Evolutionary conservation across 2,797 vertebrate genomes (phyloP).

Genomic region (Microctenopoma stevenorrisi): DNA sequence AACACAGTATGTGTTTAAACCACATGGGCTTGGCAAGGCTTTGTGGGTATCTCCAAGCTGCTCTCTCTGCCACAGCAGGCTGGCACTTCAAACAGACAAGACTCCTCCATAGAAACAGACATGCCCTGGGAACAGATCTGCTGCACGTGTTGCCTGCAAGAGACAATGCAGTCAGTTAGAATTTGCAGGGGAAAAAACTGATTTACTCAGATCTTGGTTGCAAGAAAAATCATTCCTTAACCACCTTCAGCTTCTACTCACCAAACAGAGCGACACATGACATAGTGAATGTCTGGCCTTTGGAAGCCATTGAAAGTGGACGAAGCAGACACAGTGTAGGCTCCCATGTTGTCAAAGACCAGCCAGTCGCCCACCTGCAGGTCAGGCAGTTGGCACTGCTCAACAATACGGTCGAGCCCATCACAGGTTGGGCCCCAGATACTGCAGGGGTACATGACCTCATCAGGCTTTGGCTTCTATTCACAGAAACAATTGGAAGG

Average conservation of each 20-base stretch:
- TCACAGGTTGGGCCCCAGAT: conserved; percentile 99
- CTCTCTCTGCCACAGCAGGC: conserved; percentile 91
- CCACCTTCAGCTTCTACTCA: conserved; percentile 73
- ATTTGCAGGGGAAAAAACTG: no score
- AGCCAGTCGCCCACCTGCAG: conserved; percentile 96
- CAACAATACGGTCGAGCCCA: conserved; percentile 94
- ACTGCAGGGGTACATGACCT: conserved; percentile 91
- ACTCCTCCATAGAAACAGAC: conserved; percentile 82
- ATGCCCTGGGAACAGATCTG: conserved; percentile 85
- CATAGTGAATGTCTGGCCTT: conserved; percentile 91
- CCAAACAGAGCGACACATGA: conserved; percentile 92
- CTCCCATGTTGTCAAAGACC: conserved; percentile 98
- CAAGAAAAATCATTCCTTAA: neutral
- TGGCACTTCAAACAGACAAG: conserved; percentile 79
- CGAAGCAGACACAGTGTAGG: conserved; percentile 93
- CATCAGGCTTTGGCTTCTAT: conserved; percentile 94
- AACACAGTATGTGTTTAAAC: conserved; percentile 64
- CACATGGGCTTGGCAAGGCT: conserved; percentile 86
- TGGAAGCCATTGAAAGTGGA: conserved; percentile 99
- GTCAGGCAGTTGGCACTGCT: conserved; percentile 91
- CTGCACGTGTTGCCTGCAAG: conserved; percentile 90
- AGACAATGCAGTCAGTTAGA: conserved; percentile 18
- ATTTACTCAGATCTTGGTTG: neutral
- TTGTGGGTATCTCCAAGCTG: conserved; percentile 84
- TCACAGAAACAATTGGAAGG: neutral